A percentile compares a stretch with the other conserved stretches of the same genome.
Conservation (phyloP, 2,888 invertebrate species). For the Leucophenga maculata region DNA sequence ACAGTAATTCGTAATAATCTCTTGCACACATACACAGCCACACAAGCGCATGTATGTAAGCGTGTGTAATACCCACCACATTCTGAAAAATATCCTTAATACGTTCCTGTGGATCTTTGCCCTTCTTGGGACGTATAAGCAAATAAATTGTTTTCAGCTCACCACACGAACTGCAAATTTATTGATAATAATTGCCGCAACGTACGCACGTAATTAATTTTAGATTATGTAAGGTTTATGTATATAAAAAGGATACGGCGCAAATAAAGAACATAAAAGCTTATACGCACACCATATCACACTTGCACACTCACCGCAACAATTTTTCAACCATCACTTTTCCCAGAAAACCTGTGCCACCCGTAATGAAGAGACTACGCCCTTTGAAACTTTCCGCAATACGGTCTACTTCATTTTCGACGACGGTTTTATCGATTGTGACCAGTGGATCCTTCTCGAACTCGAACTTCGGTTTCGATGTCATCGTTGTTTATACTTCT, state of each 20-base stretch:
- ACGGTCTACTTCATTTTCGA: constrained; percentile 67
- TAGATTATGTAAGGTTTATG: neutral
- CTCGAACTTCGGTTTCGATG: constrained; percentile 64
- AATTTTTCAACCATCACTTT: constrained; percentile 72
- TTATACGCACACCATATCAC: neutral
- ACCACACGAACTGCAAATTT: constrained; percentile 77
- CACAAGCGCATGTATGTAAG: neutral
- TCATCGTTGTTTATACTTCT: constrained; percentile 46
- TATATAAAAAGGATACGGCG: neutral
- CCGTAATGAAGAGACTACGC: constrained; percentile 70
- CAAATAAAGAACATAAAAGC: neutral
- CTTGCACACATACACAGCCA: constrained; percentile 42
- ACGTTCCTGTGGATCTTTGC: constrained; percentile 83
- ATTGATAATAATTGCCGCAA: constrained; percentile 50
- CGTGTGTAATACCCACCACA: constrained; percentile 75
- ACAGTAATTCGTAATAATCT: constrained; percentile 38
- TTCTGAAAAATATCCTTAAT: constrained; percentile 86
- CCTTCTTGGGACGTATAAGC: constrained; percentile 88
- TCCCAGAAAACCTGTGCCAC: constrained; percentile 72
- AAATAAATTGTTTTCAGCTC: constrained; percentile 85
- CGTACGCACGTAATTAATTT: constrained; percentile 36
- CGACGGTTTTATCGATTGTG: constrained; percentile 57
- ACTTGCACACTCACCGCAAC: constrained; percentile 62
- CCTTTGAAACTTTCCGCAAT: constrained; percentile 68
- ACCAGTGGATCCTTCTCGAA: constrained; percentile 59